Percentiles rank a stretch among this genome's conserved stretches.
Conservation (phyloP, 2,113 vertebrate genomes). For the Chaetodon trifascialis region DNA sequence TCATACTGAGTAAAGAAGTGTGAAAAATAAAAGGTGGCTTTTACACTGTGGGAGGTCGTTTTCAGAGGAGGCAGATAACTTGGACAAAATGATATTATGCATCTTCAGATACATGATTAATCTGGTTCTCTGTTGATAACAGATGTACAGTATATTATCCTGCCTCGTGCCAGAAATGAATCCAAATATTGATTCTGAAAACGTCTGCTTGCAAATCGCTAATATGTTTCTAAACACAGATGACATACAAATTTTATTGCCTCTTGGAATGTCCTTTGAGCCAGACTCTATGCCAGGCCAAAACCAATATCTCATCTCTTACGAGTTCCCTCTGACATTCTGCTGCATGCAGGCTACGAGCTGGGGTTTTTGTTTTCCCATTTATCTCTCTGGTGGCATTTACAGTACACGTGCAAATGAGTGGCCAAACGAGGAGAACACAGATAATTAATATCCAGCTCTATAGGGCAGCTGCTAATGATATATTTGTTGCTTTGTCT, state of each 20-base stretch:
- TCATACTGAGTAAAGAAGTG: conserved; percentile 13
- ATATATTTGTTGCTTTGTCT: conserved; percentile 71
- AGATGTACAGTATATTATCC: conserved; percentile 19
- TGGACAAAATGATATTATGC: conserved; percentile 18
- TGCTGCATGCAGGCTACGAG: conserved; percentile 73
- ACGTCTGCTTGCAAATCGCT: conserved; percentile 43
- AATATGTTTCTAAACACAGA: conserved; percentile 62
- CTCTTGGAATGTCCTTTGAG: conserved; percentile 62
- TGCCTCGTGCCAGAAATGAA: conserved; percentile 24
- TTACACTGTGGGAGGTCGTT: conserved; percentile 7
- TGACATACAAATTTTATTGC: conserved; percentile 67
- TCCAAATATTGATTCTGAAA: conserved; percentile 38
- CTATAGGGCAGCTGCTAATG: conserved; percentile 75
- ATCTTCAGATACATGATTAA: conserved; percentile 16
- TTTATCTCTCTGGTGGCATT: conserved; percentile 83
- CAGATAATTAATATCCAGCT: conserved; percentile 79
- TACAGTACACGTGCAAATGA: conserved; percentile 83
- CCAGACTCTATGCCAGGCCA: conserved; percentile 59
- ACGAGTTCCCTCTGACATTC: conserved; percentile 78
- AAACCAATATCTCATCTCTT: conserved; percentile 80
- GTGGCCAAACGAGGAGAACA: conserved; percentile 77
- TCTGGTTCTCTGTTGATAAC: conserved; percentile 21
- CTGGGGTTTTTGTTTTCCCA: conserved; percentile 77
- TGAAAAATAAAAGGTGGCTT: conserved; percentile 35
- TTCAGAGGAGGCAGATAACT: conserved; percentile 17